Evolutionary conservation across 2,797 vertebrate genomes (phyloP), one percentile per base, ranked within the genome.

Genomic region (Pseudochirops cupreus): DNA sequence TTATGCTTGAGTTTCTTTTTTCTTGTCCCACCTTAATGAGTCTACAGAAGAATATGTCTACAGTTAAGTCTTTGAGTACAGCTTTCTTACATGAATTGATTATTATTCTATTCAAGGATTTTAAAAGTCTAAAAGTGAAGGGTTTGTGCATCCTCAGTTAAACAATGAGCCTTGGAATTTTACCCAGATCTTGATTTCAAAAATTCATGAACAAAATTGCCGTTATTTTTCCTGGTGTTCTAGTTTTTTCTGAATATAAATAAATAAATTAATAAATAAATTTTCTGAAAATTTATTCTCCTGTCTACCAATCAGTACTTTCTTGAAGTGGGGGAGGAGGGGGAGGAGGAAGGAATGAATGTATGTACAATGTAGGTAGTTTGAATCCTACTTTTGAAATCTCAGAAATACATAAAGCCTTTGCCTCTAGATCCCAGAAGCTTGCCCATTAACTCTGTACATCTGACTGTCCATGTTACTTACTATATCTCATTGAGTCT

Each of bases 401-500:
- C 91, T 97, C 96, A 93, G 9, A 87, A 93, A 95, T 96, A 95
- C 62, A 55, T 97, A 93, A 90, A 98, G 95, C 98, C 98, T 99
- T 98, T 99, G 96, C 98, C 98, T 98, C 97, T 98, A 98, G 94
- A 97, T 98, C 98, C 98, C 98, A 99, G 98, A 98, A 99, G 99
- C 98, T 99, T 99, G 98, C 99, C 99, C 99, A 97, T 95, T 98
- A 96, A 98, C 93, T 98, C 96, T 98, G 94, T 96, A 91, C 98
- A 97, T 97, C 96, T 98, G 95, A 58, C 95, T 97, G 57, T 97
- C 93, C 87, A 26, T 97, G 94, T 98, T 97, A 95, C 96, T 39
- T 98, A 96, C 98, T 97, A 96, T 98, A 97, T 97, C 98, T 99
- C 97, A 99, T 95, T 98, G 97, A 96, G 94, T 97, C 54, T 98